phyloP scores from a whole-genome alignment of 2,888 invertebrate genomes.

The Luperina testacea region DNA sequence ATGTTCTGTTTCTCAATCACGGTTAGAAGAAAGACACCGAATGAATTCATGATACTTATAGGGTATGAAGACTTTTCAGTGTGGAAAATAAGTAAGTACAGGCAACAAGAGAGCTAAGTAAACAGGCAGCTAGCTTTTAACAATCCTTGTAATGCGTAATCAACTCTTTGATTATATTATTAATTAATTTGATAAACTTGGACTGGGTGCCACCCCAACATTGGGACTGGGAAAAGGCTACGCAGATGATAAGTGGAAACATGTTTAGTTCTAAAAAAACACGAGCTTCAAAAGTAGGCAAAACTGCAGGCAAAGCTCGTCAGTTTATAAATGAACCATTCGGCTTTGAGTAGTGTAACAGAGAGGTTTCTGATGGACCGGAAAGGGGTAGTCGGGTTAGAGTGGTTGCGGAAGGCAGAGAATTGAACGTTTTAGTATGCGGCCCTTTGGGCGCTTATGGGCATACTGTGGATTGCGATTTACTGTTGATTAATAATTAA shows the following conservation, averaged over 20 bases:
- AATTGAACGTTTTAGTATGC: constrained; percentile 20
- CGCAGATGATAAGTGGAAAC: no score
- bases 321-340: constrained; percentile 18
- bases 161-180: neutral
- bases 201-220: neutral
- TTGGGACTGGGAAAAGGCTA: neutral
- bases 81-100: neutral
- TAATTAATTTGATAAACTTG: neutral
- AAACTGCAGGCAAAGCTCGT: neutral
- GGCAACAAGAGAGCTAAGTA: neutral
- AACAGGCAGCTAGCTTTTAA: neutral
- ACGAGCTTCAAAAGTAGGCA: neutral
- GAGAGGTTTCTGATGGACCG: constrained; percentile 27
- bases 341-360: constrained; percentile 25
- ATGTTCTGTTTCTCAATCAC: constrained; percentile 33
- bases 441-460: neutral
- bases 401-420: constrained; percentile 27
- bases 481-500: constrained; percentile 22
- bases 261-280: neutral
- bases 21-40: neutral
- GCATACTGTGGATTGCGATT: neutral
- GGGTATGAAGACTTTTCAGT: neutral
- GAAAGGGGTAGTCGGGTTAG: neutral
- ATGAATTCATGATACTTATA: constrained; percentile 19
- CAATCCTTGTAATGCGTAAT: neutral